Evolutionary conservation across 1,140 invertebrate species (phyloP).

Genomic region (Drosophila rufa): DNA sequence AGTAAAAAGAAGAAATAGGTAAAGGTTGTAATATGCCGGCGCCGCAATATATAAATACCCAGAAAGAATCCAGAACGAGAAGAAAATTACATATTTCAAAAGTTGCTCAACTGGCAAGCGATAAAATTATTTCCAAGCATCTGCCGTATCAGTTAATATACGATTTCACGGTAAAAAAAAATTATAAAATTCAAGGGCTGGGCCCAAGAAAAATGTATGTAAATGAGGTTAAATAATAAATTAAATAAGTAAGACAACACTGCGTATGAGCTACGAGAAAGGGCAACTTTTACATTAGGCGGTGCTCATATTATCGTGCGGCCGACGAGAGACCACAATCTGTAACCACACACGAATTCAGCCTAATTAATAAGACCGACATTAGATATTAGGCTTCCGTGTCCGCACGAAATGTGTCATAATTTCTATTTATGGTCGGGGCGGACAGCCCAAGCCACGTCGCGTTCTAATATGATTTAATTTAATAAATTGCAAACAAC

Average conservation of each 20-base stretch:
- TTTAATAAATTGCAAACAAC: conserved; percentile 79
- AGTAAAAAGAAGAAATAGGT: conserved; percentile 6
- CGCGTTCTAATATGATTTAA: conserved; percentile 77
- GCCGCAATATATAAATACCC: background rate
- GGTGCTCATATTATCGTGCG: conserved; percentile 12
- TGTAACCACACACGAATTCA: conserved; percentile 66
- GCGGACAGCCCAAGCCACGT: conserved; percentile 49
- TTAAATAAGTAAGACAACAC: conserved; percentile 20
- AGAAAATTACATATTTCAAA: conserved; percentile 1
- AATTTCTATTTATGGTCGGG: conserved; percentile 78
- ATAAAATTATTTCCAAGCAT: background rate
- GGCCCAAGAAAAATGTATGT: conserved; percentile 27
- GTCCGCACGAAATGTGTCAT: conserved; percentile 80
- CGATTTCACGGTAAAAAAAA: conserved; percentile 14
- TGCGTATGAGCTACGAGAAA: conserved; percentile 51
- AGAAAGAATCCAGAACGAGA: background rate
- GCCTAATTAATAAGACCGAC: conserved; percentile 76
- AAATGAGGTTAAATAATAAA: conserved; percentile 30
- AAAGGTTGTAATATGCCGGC: conserved; percentile 10
- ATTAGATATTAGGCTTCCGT: conserved; percentile 66
- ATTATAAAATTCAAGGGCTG: conserved; percentile 13
- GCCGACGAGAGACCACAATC: conserved; percentile 59
- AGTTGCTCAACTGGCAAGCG: background rate
- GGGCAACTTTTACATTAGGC: background rate
- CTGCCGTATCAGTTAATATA: conserved; percentile 2